Evolutionary conservation across 2,888 invertebrate genomes (phyloP).

Genomic region (Xanthorhoe designata): DNA sequence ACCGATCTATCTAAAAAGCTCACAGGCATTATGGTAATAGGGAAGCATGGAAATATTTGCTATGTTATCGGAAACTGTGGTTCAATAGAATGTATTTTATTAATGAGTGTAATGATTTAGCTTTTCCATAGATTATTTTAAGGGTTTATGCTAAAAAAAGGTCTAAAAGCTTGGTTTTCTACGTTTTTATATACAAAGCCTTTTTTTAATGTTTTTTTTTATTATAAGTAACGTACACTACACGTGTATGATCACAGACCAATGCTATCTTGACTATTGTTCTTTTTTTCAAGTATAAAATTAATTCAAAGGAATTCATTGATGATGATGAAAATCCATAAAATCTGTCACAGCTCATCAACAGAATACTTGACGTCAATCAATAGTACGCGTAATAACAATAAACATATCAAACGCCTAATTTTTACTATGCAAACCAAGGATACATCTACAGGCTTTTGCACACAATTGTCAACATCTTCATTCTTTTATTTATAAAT

Average conservation of each 20-base stretch:
- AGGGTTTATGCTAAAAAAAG: too few species aligned
- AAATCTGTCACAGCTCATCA: slow-evolving; percentile 31
- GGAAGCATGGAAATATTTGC: slow-evolving; percentile 23
- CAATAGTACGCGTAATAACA: slow-evolving; percentile 45
- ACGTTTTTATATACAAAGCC: too few species aligned
- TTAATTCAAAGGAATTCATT: slow-evolving; percentile 29
- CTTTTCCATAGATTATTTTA: too few species aligned
- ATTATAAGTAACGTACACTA: not conserved
- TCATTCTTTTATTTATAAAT: too few species aligned
- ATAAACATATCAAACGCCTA: slow-evolving; percentile 54
- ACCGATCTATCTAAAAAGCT: slow-evolving; percentile 49
- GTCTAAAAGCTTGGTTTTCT: too few species aligned
- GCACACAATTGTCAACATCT: slow-evolving; percentile 44
- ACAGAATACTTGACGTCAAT: slow-evolving; percentile 40
- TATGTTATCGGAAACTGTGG: slow-evolving; percentile 14
- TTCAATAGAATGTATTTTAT: slow-evolving; percentile 17
- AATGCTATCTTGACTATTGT: not conserved
- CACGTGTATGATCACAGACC: not conserved
- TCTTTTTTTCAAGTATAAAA: slow-evolving; percentile 18
- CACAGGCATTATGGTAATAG: slow-evolving; percentile 39
- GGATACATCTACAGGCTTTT: slow-evolving; percentile 56
- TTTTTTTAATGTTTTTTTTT: too few species aligned
- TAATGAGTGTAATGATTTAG: not conserved
- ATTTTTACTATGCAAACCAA: slow-evolving; percentile 58
- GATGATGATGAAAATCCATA: slow-evolving; percentile 31